phyloP scores from a whole-genome alignment of 2,113 vertebrate species.

The Heptranchias perlo region DNA sequence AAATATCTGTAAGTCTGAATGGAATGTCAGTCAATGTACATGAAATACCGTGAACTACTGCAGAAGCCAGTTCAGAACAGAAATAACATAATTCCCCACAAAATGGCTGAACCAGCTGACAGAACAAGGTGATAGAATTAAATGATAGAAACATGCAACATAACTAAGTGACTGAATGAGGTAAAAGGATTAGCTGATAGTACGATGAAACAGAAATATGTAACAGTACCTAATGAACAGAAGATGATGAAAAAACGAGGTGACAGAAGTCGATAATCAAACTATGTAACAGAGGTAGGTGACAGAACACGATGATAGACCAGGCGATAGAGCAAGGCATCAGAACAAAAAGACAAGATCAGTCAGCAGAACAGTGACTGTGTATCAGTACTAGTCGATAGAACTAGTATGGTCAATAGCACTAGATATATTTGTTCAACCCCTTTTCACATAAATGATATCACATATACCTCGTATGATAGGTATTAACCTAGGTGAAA shows the following conservation, averaged over 20 bases:
- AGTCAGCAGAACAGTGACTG: not conserved
- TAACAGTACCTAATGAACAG: not conserved
- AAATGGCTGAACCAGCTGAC: not conserved
- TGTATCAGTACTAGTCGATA: not conserved
- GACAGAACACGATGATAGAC: not conserved
- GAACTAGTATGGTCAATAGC: not conserved
- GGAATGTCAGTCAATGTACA: not conserved
- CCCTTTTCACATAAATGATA: not conserved
- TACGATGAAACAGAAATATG: not conserved
- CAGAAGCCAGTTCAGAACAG: not conserved
- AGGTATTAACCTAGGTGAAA: not conserved
- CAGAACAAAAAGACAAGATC: not conserved
- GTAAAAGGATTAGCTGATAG: not conserved
- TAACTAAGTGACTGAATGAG: not conserved
- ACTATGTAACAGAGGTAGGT: not conserved
- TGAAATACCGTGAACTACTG: not conserved
- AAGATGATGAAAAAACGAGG: not conserved
- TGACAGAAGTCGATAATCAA: not conserved
- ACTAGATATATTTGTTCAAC: not conserved
- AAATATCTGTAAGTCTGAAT: not conserved
- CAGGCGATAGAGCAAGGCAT: not conserved
- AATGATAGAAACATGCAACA: constrained; percentile 2
- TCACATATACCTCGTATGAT: not conserved
- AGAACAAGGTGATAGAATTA: not conserved
- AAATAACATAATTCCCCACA: not conserved